Percentiles rank a stretch among this genome's conserved stretches.
These are phyloP conservation scores for Coenonympha arcania DNA, from an alignment of 2,888 invertebrate genomes.

Conservation along the genomic window DNA sequence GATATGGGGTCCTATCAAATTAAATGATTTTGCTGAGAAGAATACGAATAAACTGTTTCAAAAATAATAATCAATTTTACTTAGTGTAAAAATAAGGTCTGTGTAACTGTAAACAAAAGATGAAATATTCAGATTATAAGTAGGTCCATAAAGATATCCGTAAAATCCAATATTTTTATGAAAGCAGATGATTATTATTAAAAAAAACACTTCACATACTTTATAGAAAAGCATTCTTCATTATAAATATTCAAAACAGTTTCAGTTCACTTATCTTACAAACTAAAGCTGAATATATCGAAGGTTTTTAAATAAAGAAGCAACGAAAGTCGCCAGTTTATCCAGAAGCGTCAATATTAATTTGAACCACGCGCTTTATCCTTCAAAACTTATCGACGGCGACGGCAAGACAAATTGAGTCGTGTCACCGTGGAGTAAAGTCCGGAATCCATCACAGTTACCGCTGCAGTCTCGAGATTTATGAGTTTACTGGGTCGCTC, in stretches of 20 bases:
- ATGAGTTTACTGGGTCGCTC: background rate
- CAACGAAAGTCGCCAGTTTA: slow-evolving; percentile 15
- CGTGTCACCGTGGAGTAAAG: slow-evolving; percentile 13
- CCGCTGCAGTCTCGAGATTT: background rate
- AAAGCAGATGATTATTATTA: no score
- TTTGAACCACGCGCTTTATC: slow-evolving; percentile 18
- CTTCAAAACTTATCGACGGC: slow-evolving; percentile 20
- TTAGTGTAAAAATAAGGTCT: no score
- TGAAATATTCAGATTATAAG: no score
- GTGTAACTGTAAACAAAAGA: no score
- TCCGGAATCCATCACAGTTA: slow-evolving; percentile 14
- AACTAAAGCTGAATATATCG: background rate
- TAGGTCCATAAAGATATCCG: no score
- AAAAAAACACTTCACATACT: no score
- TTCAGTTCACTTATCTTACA: background rate
- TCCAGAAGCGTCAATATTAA: slow-evolving; percentile 18
- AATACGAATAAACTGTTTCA: no score
- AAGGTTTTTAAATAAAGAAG: slow-evolving; percentile 6
- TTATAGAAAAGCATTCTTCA: no score
- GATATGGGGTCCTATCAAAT: no score
- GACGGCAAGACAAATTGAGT: slow-evolving; percentile 16
- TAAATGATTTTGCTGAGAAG: no score
- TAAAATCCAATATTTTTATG: no score
- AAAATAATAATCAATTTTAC: no score
- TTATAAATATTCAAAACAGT: background rate